Conservation (phyloP, 1,140 invertebrate genomes). For the Conus betulinus region DNA sequence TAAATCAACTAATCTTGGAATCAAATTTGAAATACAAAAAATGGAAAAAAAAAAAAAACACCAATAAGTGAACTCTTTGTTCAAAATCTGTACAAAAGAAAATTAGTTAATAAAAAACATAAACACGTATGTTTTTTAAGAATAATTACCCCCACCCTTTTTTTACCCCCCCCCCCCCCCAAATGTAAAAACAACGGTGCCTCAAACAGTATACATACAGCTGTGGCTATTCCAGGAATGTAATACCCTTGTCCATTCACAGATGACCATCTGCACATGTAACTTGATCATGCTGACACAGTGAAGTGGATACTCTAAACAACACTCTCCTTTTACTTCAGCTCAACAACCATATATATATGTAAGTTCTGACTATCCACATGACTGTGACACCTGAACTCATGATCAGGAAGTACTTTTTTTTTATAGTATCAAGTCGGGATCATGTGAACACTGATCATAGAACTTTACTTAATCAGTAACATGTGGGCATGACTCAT, state of each 20-base stretch:
- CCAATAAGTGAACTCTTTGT: neutral
- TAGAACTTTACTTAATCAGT: neutral
- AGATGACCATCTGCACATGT: conserved; percentile 18
- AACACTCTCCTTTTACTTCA: neutral
- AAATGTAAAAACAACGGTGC: neutral
- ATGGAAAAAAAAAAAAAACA: too few relatives aligned
- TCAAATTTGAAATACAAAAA: too few relatives aligned
- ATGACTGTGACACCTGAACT: conserved; percentile 11
- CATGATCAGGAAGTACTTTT: neutral
- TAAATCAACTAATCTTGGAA: too few relatives aligned
- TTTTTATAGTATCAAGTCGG: too few relatives aligned
- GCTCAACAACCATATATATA: neutral
- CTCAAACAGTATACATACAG: neutral
- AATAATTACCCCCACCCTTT: too few relatives aligned
- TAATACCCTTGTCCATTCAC: conserved; percentile 17
- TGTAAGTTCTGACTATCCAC: neutral
- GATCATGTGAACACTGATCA: too few relatives aligned
- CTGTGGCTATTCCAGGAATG: neutral
- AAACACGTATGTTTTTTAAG: too few relatives aligned
- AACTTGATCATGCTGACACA: neutral
- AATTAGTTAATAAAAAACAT: neutral
- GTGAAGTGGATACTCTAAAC: neutral
- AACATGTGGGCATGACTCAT: neutral
- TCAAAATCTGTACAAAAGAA: neutral
- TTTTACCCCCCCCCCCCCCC: too few relatives aligned